phyloP scores from a whole-genome alignment of 2,797 vertebrate genomes.

The Micrastur ruficollis region DNA sequence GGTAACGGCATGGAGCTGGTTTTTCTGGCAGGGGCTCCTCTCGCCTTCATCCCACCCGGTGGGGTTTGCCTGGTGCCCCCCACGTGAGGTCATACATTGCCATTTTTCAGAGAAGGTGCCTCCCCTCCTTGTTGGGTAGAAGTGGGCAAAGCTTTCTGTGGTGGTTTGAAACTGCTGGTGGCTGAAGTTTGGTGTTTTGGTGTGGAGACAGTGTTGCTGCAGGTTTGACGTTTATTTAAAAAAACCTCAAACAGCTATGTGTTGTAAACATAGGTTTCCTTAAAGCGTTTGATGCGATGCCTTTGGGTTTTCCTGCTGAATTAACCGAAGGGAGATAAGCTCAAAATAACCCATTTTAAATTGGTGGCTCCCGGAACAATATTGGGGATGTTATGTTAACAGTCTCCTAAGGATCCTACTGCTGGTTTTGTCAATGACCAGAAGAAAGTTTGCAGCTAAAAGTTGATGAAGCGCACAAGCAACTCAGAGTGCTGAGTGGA shows the following conservation, averaged over 20 bases:
- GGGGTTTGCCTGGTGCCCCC: neutral
- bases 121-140: neutral
- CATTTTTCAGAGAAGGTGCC: neutral
- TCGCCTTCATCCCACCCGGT: accelerated
- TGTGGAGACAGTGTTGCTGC: neutral
- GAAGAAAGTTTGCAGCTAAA: neutral
- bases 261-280: neutral
- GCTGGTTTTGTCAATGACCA: neutral
- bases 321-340: neutral
- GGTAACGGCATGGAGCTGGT: neutral
- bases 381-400: accelerated
- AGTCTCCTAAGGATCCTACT: accelerated
- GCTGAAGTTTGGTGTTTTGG: neutral
- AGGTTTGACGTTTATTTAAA: neutral
- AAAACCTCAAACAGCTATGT: neutral
- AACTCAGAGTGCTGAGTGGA: neutral
- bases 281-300: neutral
- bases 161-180: neutral
- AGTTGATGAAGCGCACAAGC: neutral
- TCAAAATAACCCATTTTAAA: neutral
- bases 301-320: neutral
- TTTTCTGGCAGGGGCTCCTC: neutral
- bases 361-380: neutral
- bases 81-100: accelerated
- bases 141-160: neutral